Evolutionary conservation across 2,888 invertebrate genomes (phyloP), one percentile per base, ranked within the genome.

Genomic region (Cyaniris semiargus): DNA sequence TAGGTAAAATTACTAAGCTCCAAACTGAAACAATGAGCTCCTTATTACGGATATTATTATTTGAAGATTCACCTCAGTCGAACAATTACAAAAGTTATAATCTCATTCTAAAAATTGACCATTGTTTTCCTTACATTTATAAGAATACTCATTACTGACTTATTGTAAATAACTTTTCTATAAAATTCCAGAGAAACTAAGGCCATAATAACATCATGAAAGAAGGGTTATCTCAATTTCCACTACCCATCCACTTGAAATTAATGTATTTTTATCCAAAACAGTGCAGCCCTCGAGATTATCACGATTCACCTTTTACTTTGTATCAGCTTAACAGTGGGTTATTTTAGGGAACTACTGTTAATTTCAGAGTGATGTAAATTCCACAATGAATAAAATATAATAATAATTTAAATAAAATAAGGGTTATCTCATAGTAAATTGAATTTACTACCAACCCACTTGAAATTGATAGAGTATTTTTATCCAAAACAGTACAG

Each of bases 391-490:
- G 5, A 53, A 18, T 53, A 53, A 53, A 18, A 53, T 18, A 53
- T 53, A 13, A 44, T 10, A 44, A 44, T 44, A 10, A 44, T 44
- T 44, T 44, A 23, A 60, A 66, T 7, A 23, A 66, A 31, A 15
- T 15, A 31, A 66, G 27, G 66, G 66, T 31, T 27, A 66, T 27
- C 15, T 15, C 7, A 23, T 27, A 66, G 23, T 27, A 1, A 31
- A 66, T 27, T 27, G 15, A 66, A 66, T 27, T 31, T 66, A 27
- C 18, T 27, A 31, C 31, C 18, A 5, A 66, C 66, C 27, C 66
- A 66, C 66, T 66, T 66, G 66, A 66, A 66, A 66, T 66, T 66
- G 66, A 60, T 60, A 60, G 66, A 66, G 15, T 66, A 66, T 66
- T 66, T 72, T 72, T 44, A 44, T 72, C 44, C 44, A 21, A 72